Evolutionary conservation across 2,888 invertebrate species (phyloP).

Genomic region (Agriopis aurantiaria): DNA sequence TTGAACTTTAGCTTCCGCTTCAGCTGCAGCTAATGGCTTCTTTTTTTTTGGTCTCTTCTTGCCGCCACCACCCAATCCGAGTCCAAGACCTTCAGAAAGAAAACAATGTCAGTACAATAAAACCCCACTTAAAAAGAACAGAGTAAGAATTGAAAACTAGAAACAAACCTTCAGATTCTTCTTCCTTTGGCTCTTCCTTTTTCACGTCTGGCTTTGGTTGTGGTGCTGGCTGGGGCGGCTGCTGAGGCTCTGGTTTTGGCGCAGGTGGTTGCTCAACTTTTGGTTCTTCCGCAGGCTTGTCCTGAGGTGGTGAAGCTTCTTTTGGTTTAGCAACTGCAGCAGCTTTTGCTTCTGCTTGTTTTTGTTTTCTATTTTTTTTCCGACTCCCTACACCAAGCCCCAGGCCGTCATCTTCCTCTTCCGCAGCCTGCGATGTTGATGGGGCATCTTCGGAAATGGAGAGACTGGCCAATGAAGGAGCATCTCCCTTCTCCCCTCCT

Average conservation of each 20-base stretch:
- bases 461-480: slow-evolving; percentile 22
- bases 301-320: not conserved
- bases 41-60: slow-evolving; percentile 46
- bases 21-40: slow-evolving; percentile 31
- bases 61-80: slow-evolving; percentile 40
- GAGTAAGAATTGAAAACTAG: not conserved
- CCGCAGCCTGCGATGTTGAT: slow-evolving; percentile 39
- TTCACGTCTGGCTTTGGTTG: slow-evolving; percentile 1
- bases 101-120: not conserved
- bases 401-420: slow-evolving; percentile 36
- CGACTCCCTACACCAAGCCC: slow-evolving; percentile 26
- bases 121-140: not conserved
- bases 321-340: not conserved
- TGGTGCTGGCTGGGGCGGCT: slow-evolving; percentile 6
- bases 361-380: slow-evolving; percentile 30
- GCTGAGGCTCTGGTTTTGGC: slow-evolving; percentile 10
- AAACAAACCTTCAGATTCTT: slow-evolving; percentile 27
- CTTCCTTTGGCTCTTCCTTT: slow-evolving; percentile 29
- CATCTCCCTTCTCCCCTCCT: slow-evolving; percentile 9
- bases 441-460: slow-evolving; percentile 27
- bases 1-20: slow-evolving; percentile 15
- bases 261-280: slow-evolving; percentile 4
- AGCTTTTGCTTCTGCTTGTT: slow-evolving; percentile 17
- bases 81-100: slow-evolving; percentile 38
- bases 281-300: not conserved